Evolutionary conservation across 2,888 invertebrate species (phyloP), one percentile per base, ranked within the genome.

Genomic region (Exocentrus adspersus): DNA sequence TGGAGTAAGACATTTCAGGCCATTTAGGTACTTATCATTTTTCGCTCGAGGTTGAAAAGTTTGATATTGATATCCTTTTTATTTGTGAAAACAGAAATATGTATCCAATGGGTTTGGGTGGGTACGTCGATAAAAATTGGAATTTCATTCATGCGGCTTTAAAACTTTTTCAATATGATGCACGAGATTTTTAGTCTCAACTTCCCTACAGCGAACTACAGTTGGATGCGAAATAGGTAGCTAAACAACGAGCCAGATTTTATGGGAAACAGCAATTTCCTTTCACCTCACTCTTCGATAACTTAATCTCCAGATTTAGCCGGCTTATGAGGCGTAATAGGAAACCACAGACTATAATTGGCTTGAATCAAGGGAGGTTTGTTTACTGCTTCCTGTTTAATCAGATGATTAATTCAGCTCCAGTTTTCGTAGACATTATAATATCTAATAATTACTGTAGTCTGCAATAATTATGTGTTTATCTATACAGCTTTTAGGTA

Each of bases 321-420:
- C n/a, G 16, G 54, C 54, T 54, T 54, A 54, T 54, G 54, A 54
- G 43, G 43, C 30, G 54, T 54, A 54, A 54, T 54, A 28, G 54
- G 30, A 54, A 54, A 54, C 54, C 54, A 43, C 28, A 42, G 16
- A 54, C 54, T 43, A 45, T 54, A 54, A 54, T 43, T 54, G 54
- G 54, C 28, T 54, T 54, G 54, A 54, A 28, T 54, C 43, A 54
- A 42, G 54, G 43, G 54, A 54, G 16, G 43, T 17, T 43, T 54
- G 54, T 43, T 54, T 54, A 54, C 54, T 42, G 24, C 24, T 42
- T 53, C 24, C 28, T 43, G 43, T 21, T 54, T 54, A 10, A 43
- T 51, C 37, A 37, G 20, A 16, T 14, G 48, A 28, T 48, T 48
- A 48, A 48, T 48, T 48, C 17, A 17, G 48, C 17, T 48, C 14